Conservation (phyloP, 2,888 invertebrate genomes). For the Oxytorus armatus region DNA sequence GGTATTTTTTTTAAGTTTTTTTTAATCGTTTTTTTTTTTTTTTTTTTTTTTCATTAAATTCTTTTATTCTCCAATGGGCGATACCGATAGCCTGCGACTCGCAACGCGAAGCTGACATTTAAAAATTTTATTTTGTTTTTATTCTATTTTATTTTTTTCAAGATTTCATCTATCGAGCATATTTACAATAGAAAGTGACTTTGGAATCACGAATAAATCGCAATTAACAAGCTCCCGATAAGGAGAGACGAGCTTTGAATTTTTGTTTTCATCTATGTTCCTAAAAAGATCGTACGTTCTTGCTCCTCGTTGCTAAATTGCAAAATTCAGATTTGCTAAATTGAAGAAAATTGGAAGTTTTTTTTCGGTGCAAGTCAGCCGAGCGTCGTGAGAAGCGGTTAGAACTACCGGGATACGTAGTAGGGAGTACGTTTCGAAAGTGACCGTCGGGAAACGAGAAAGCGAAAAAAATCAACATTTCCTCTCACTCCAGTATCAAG, state of each 20-base stretch:
- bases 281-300: no score
- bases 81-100: slow-evolving; percentile 67
- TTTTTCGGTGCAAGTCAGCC: slow-evolving; percentile 46
- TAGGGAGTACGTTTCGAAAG: slow-evolving; percentile 64
- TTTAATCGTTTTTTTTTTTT: slow-evolving; percentile 55
- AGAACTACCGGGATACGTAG: slow-evolving; percentile 56
- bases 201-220: no score
- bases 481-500: no score
- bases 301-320: no score
- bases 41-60: slow-evolving; percentile 65
- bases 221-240: no score
- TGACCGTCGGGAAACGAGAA: slow-evolving; percentile 23
- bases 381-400: slow-evolving; percentile 55
- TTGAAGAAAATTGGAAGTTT: neutral
- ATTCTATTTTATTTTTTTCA: slow-evolving; percentile 7
- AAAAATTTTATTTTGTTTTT: slow-evolving; percentile 12
- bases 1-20: slow-evolving; percentile 66
- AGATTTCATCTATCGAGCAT: slow-evolving; percentile 45
- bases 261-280: neutral
- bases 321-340: neutral
- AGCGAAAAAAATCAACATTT: slow-evolving; percentile 17
- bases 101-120: slow-evolving; percentile 66
- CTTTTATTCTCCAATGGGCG: slow-evolving; percentile 69
- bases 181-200: slow-evolving; percentile 59
- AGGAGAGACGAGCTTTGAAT: slow-evolving; percentile 4